Conservation (phyloP, 2,797 vertebrate genomes). For the Leptoclinus maculatus region DNA sequence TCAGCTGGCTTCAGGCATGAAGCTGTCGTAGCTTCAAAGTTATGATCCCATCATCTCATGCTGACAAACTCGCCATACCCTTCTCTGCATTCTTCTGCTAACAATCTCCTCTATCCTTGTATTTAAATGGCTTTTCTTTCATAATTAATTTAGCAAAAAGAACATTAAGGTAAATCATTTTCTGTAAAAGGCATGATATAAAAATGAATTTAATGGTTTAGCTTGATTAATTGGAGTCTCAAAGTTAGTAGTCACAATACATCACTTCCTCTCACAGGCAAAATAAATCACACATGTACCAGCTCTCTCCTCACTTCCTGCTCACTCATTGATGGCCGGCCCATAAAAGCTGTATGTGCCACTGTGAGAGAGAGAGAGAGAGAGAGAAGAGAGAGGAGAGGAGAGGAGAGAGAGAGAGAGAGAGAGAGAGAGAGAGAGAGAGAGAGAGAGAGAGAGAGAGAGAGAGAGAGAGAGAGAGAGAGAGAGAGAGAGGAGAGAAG, state of each 20-base stretch:
- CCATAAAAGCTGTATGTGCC: conserved; percentile 47
- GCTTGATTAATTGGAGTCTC: conserved; percentile 54
- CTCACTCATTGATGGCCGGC: conserved; percentile 28
- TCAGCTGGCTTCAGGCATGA: conserved; percentile 53
- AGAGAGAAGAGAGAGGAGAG: too few species aligned
- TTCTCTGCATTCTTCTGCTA: background rate
- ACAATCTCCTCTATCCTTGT: background rate
- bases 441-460: too few species aligned
- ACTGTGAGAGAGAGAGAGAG: too few species aligned
- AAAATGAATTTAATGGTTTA: conserved; percentile 51
- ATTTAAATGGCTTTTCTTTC: conserved; percentile 43
- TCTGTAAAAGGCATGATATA: conserved; percentile 26
- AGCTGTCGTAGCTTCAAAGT: conserved; percentile 53
- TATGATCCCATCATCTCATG: conserved; percentile 35
- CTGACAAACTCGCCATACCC: background rate
- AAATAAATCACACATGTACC: conserved; percentile 20
- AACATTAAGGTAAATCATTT: conserved; percentile 17
- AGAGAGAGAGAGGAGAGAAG: too few species aligned
- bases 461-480: too few species aligned
- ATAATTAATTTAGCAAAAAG: conserved; percentile 31
- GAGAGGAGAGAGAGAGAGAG: too few species aligned
- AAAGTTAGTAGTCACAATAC: conserved; percentile 32
- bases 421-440: too few species aligned
- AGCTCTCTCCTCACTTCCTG: conserved; percentile 29
- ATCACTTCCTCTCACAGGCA: conserved; percentile 43